Evolutionary conservation across 2,113 vertebrate genomes (phyloP), one percentile per base, ranked within the genome.

Genomic region (Otocyon megalotis): DNA sequence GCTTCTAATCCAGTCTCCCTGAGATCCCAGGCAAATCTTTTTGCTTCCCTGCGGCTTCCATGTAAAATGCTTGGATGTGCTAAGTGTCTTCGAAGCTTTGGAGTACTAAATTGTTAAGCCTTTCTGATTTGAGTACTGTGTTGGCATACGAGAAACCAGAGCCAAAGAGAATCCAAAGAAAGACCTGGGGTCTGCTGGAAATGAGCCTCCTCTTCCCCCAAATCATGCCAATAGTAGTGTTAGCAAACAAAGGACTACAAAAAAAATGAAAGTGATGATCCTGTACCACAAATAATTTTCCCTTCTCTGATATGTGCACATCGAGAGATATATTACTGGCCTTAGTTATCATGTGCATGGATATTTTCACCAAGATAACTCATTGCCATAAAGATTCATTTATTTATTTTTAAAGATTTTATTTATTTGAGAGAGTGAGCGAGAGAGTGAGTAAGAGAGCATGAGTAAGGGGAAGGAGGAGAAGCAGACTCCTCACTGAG

Each of bases 1-100:
- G 48, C 35, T 91, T 91, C 56, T 85, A 56, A 32, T 43, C 22
- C 5, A 74, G 13, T 79, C 35, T 94, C 69, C 19, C 5, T 76
- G 37, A 74, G 37, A 94, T 9, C 58, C 48, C 7, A 9, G 58
- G 35, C 35, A 94, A 85, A 80, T 72, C 20, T 65, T 91, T 94
- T 35, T 67, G 17, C 37, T 8, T 92, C 65, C 81, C 11, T 80
- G 63, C 19, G 43, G n/a, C 50, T 54, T 90, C 80, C 60, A 77
- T 53, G 50, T 80, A 53, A 94, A 88, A 90, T 69, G 3, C 69
- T 56, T 88, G 54, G n/a, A 63, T 88, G 50, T 85, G 76, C n/a
- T 87, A 94, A 94, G 30, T 32, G 12, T 74, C 54, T 97, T 56
- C 91, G 93, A 95, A 95, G n/a, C 35, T 91, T 79, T 83, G 62